phyloP scores from a whole-genome alignment of 2,888 invertebrate genomes.

The Sinodicranocentrus sp. region DNA sequence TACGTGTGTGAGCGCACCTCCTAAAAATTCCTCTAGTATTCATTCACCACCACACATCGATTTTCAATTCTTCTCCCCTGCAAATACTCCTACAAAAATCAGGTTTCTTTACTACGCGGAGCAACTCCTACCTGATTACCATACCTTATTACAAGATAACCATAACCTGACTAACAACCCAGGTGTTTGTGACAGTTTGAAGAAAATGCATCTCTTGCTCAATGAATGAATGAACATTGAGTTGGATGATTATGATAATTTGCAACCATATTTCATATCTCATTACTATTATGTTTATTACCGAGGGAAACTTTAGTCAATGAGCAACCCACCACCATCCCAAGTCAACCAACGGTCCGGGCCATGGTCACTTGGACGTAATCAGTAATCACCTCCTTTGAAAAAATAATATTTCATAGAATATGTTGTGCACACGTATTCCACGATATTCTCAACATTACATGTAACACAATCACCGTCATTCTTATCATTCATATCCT shows the following conservation, averaged over 20 bases:
- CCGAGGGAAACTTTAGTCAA: conserved; percentile 40
- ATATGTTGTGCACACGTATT: neutral
- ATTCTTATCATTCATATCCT: too few relatives aligned
- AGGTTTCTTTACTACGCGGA: too few relatives aligned
- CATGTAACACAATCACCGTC: neutral
- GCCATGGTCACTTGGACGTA: conserved; percentile 48
- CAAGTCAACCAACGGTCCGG: conserved; percentile 17
- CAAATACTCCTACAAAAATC: too few relatives aligned
- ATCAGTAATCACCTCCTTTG: neutral
- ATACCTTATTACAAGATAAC: neutral
- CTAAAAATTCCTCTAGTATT: neutral
- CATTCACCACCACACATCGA: conserved; percentile 6
- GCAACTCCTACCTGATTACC: neutral
- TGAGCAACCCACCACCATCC: conserved; percentile 14
- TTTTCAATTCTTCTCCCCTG: neutral
- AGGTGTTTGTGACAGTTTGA: conserved; percentile 58
- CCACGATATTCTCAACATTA: neutral
- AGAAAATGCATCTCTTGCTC: conserved; percentile 38
- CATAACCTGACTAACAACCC: conserved; percentile 40
- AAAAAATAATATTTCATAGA: neutral
- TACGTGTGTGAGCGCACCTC: neutral
- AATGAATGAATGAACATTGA: conserved; percentile 30
- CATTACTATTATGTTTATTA: conserved; percentile 44
- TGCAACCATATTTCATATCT: conserved; percentile 61
- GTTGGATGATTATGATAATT: conserved; percentile 60